Base-by-base conservation (phyloP, 2,888 invertebrate genomes). In the Tenodera sinensis region DNA sequence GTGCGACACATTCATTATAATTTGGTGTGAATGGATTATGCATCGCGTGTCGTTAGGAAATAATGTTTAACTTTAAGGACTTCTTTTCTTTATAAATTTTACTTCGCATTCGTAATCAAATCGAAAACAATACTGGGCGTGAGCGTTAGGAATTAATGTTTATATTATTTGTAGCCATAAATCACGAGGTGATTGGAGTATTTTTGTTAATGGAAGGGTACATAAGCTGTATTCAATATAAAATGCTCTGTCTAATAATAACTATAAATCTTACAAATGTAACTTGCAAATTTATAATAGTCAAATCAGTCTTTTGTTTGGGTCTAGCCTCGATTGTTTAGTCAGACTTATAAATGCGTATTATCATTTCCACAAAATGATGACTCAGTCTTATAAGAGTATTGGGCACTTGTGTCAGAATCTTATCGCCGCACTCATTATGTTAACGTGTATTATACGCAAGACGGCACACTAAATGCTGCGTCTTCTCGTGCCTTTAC, bases 1-100 rank as follows among this genome's bases (percentile, higher is more conserved):
- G n/a, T 85, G 47, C 47, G 34, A 28, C 28, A 86, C 86, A 86
- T 81, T 30, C 86, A 86, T 86, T 86, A 86, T 25, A 86, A 71
- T 86, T 71, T 81, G 28, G 30, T 86, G 81, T 81, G 81, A 81
- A 86, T 81, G 30, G 81, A 54, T n/a, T 71, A 71, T 71, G 54
- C 54, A 71, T 71, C 54, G 54, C 54, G 20, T 25, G 54, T 71
- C 54, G 54, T 71, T 71, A 71, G 25, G 54, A 4, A 71, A 71
- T 20, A 71, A 15, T 20, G 54, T 25, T 25, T 20, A 71, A 25
- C 6, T 15, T 71, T 71, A 20, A 6, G 54, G 54, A 20, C 54
- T 20, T 71, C 20, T 2, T 20, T 71, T 71, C 20, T 71, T 71
- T 71, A 9, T 71, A 71, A 71, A 71, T 71, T 20, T 71, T 20